phyloP scores from a whole-genome alignment of 2,113 vertebrate species.

The Phylloscopus trochiloides region DNA sequence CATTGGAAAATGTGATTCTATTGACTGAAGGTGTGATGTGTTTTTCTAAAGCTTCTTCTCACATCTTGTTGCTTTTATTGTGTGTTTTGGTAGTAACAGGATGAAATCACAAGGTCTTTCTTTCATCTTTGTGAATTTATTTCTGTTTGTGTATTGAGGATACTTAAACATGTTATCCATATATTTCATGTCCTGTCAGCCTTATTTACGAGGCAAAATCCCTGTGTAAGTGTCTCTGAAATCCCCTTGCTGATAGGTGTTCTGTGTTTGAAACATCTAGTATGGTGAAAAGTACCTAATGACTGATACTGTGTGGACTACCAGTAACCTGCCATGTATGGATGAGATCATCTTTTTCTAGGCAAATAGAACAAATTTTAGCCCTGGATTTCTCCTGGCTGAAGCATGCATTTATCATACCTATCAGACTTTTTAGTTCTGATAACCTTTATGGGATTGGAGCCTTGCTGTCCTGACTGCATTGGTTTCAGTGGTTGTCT shows the following conservation, averaged over 20 bases:
- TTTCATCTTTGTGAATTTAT: not conserved
- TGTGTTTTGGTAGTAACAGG: not conserved
- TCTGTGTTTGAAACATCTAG: not conserved
- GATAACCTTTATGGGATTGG: not conserved
- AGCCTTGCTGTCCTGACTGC: not conserved
- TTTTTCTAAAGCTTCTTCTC: not conserved
- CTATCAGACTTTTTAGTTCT: not conserved
- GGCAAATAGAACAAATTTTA: not conserved
- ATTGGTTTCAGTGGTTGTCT: not conserved
- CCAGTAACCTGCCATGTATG: not conserved
- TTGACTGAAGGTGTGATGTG: not conserved
- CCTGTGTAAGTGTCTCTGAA: not conserved
- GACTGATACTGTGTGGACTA: not conserved
- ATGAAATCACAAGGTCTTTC: not conserved
- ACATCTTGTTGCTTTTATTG: not conserved
- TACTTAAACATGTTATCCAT: not conserved
- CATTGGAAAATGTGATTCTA: not conserved
- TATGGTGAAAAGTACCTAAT: not conserved
- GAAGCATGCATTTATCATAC: not conserved
- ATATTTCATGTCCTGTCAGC: not conserved
- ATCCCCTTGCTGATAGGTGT: not conserved
- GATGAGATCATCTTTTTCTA: not conserved
- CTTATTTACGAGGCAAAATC: not conserved
- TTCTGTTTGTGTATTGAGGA: not conserved
- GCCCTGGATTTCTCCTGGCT: not conserved